These are phyloP conservation scores for Camptogramma bilineatum DNA, from an alignment of 2,888 invertebrate genomes.

Conservation along the genomic window DNA sequence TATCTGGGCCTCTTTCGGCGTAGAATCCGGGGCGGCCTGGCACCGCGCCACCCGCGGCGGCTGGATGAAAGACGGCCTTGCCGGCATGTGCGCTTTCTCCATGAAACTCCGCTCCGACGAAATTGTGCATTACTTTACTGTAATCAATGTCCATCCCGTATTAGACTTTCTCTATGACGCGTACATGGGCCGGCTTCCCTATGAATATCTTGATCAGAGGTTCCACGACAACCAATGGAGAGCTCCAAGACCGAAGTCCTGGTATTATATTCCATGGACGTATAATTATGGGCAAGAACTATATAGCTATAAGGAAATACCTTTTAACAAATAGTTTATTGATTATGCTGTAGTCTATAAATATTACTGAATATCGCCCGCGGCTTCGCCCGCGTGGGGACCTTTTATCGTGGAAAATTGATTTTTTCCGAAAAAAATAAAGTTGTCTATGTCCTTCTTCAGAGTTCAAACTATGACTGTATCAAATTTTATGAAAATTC, in stretches of 20 bases:
- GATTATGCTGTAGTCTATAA: not conserved
- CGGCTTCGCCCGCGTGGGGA: too few relatives aligned
- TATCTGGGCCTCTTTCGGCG: conserved; percentile 47
- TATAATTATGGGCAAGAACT: not conserved
- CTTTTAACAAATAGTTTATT: conserved; percentile 2
- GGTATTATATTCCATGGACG: not conserved
- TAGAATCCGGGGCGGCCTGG: conserved; percentile 53
- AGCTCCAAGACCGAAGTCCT: not conserved
- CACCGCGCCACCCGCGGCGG: conserved; percentile 38
- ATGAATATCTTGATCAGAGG: conserved; percentile 36
- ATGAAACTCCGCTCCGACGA: conserved; percentile 49
- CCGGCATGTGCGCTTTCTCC: conserved; percentile 50
- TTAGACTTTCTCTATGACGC: conserved; percentile 53
- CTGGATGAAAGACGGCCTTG: conserved; percentile 49
- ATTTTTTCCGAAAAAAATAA: too few relatives aligned
- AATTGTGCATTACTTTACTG: conserved; percentile 51
- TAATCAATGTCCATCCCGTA: conserved; percentile 49
- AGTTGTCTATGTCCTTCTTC: too few relatives aligned
- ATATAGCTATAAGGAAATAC: not conserved
- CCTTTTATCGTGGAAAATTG: too few relatives aligned
- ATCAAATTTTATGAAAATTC: too few relatives aligned
- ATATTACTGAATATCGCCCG: too few relatives aligned
- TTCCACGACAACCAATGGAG: conserved; percentile 17
- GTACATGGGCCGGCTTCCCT: conserved; percentile 43
- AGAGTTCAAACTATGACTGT: too few relatives aligned